These are phyloP conservation scores for Pemphigus obesinymphae DNA, from an alignment of 1,140 invertebrate genomes.

Conservation along the genomic window DNA sequence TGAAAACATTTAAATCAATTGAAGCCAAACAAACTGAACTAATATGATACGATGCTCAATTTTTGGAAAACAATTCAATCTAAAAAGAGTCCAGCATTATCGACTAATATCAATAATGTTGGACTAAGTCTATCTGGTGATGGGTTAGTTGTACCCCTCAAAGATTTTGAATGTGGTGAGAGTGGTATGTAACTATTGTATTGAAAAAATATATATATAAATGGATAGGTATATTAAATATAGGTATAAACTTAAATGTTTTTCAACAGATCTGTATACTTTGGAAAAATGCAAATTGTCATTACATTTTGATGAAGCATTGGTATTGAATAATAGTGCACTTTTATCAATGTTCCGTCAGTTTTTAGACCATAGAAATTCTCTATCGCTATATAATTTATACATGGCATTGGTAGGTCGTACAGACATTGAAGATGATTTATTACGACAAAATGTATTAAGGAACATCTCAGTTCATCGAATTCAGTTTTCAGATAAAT, in stretches of 20 bases:
- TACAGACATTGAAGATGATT: not conserved
- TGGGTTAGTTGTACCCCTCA: not conserved
- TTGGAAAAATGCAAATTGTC: slow-evolving; percentile 30
- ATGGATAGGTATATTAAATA: not conserved
- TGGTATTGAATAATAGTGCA: not conserved
- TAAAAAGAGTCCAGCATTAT: slow-evolving; percentile 10
- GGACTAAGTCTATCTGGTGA: not conserved
- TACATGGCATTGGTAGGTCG: slow-evolving; percentile 12
- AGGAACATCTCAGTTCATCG: slow-evolving; percentile 11
- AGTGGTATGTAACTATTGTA: not conserved
- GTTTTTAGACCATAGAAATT: slow-evolving; percentile 34
- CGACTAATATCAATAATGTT: not conserved
- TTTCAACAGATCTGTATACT: not conserved
- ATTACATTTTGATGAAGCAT: slow-evolving; percentile 11
- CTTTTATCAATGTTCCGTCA: slow-evolving; percentile 15
- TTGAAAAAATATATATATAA: not conserved
- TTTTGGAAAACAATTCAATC: slow-evolving; percentile 39
- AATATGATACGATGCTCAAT: slow-evolving; percentile 41
- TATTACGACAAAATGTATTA: slow-evolving; percentile 22
- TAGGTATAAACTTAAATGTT: not conserved
- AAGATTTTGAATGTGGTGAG: slow-evolving; percentile 4
- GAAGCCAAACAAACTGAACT: not conserved
- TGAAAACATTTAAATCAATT: not conserved
- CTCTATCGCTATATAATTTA: not conserved
- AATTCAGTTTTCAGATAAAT: slow-evolving; percentile 10